Percentiles rank a stretch among this genome's conserved stretches.
Conservation (phyloP, 2,888 invertebrate species). For the Nomada ruficornis region DNA sequence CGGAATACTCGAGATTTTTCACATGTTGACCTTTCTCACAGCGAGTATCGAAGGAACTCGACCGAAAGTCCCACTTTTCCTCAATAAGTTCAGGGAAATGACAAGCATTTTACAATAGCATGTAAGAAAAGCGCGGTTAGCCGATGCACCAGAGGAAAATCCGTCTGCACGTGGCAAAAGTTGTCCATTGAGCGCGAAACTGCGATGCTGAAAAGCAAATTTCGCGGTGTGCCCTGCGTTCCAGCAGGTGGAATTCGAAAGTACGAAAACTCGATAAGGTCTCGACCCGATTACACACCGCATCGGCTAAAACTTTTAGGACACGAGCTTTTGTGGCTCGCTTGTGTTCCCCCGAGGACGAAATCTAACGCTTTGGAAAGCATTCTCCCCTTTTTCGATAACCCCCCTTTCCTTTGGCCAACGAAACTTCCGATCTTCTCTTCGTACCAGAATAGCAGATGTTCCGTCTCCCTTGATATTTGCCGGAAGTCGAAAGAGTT, state of each 20-base stretch:
- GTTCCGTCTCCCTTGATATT: conserved; percentile 8
- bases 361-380: conserved; percentile 38
- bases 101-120: background rate
- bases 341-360: conserved; percentile 26
- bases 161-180: conserved; percentile 46
- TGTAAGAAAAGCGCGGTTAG: conserved; percentile 10
- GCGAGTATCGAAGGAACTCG: background rate
- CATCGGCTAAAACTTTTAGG: conserved; percentile 53
- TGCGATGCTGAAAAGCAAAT: conserved; percentile 63
- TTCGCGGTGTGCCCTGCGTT: conserved; percentile 39
- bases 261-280: conserved; percentile 68
- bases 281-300: conserved; percentile 64
- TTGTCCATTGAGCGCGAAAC: conserved; percentile 46
- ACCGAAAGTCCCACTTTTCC: background rate
- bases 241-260: conserved; percentile 62
- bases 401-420: background rate
- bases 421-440: conserved; percentile 28
- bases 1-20: too few species aligned
- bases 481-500: background rate
- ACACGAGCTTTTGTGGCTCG: conserved; percentile 40
- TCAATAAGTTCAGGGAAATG: background rate
- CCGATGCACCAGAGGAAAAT: conserved; percentile 15
- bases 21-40: too few species aligned
- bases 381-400: conserved; percentile 35
- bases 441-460: background rate